phyloP scores from a whole-genome alignment of 2,113 vertebrate genomes.

The Microcebus murinus region DNA sequence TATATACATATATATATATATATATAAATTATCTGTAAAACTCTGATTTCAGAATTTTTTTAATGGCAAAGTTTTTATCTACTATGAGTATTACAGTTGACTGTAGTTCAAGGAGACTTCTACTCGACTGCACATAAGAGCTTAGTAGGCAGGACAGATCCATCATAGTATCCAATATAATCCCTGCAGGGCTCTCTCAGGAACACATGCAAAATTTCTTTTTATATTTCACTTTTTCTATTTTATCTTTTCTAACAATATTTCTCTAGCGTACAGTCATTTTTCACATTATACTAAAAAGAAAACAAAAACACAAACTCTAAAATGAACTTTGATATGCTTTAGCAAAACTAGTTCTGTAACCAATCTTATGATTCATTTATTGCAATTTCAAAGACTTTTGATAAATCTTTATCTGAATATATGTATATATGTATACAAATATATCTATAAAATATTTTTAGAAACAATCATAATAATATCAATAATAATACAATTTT shows the following conservation, averaged over 20 bases:
- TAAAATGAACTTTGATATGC: background rate
- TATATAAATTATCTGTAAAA: background rate
- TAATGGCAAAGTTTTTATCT: background rate
- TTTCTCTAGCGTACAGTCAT: background rate
- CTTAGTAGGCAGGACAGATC: accelerated
- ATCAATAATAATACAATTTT: background rate
- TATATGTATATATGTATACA: background rate
- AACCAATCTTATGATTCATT: background rate
- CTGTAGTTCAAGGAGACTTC: background rate
- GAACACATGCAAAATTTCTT: background rate
- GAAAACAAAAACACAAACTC: background rate
- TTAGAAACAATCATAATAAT: background rate
- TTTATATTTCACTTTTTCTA: background rate
- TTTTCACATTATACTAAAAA: background rate
- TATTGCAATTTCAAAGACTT: background rate
- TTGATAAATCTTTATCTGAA: background rate
- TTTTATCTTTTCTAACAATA: background rate
- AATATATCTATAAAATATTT: background rate
- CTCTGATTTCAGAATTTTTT: background rate
- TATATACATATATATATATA: background rate
- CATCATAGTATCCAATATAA: background rate
- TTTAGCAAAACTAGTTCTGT: background rate
- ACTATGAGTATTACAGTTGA: accelerated
- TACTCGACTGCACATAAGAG: accelerated
- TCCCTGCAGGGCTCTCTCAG: no score